phyloP scores from a whole-genome alignment of 1,140 invertebrate genomes.

The Chrysopa pallens region DNA sequence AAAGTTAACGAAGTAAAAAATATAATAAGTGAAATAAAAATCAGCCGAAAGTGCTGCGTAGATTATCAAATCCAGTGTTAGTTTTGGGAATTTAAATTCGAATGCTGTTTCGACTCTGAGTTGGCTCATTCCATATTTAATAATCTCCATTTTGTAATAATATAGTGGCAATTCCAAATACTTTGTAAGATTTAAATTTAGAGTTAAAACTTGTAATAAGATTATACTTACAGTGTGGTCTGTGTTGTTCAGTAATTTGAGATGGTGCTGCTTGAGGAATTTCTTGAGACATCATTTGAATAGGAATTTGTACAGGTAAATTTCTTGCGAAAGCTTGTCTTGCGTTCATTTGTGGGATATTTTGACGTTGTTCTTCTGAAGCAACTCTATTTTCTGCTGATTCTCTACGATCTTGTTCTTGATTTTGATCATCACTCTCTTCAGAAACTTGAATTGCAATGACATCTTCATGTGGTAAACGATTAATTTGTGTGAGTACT shows the following conservation, averaged over 20 bases:
- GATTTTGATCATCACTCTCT: slow-evolving; percentile 9
- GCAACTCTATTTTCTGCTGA: slow-evolving; percentile 11
- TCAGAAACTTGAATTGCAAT: slow-evolving; percentile 16
- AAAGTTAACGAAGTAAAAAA: too few species aligned
- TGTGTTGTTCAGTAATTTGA: slow-evolving; percentile 9
- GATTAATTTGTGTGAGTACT: slow-evolving; percentile 26
- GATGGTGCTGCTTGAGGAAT: slow-evolving; percentile 5
- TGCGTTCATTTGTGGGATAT: slow-evolving; percentile 24
- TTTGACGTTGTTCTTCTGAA: slow-evolving; percentile 18
- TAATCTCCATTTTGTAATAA: too few species aligned
- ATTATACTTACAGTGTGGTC: slow-evolving; percentile 14
- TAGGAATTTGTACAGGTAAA: slow-evolving; percentile 30
- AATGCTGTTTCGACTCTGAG: too few species aligned
- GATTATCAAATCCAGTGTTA: too few species aligned
- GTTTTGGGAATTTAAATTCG: too few species aligned
- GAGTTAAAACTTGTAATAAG: too few species aligned
- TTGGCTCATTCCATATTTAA: too few species aligned
- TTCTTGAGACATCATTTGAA: slow-evolving; percentile 28
- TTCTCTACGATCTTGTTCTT: slow-evolving; percentile 8
- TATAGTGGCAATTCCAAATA: too few species aligned
- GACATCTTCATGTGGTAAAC: slow-evolving; percentile 23
- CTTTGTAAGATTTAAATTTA: too few species aligned
- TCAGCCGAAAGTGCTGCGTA: too few species aligned
- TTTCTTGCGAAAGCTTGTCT: slow-evolving; percentile 27
- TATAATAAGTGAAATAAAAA: too few species aligned